Percentiles rank a stretch among this genome's conserved stretches.
phyloP scores from a whole-genome alignment of 2,113 vertebrate species.

The Bubo scandiacus region DNA sequence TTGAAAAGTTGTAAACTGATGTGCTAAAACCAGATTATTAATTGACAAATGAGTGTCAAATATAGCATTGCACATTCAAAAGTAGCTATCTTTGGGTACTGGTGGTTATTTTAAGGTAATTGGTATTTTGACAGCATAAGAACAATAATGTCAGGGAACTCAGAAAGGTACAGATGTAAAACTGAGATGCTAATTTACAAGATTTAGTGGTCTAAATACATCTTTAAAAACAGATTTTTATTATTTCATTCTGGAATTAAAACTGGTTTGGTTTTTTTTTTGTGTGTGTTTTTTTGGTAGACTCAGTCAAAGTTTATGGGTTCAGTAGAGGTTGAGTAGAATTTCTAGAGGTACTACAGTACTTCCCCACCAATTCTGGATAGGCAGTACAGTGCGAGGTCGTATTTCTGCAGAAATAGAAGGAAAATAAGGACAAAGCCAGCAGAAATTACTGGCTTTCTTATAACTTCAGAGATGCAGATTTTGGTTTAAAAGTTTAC shows the following conservation, averaged over 20 bases:
- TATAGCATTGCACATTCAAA: not conserved
- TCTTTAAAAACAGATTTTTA: not conserved
- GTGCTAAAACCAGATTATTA: not conserved
- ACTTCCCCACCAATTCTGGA: not conserved
- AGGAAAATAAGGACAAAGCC: not conserved
- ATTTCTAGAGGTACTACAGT: not conserved
- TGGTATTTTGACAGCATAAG: not conserved
- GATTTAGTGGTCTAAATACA: not conserved
- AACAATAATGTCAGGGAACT: not conserved
- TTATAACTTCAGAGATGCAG: not conserved
- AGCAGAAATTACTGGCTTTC: not conserved
- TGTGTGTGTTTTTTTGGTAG: not conserved
- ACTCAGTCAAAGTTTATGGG: not conserved
- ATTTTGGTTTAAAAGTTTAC: not conserved
- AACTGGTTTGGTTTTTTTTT: not conserved
- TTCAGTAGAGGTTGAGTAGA: not conserved
- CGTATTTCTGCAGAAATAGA: not conserved
- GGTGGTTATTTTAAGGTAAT: constrained; percentile 5
- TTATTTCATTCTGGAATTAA: not conserved
- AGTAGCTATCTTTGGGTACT: not conserved
- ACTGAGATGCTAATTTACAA: not conserved
- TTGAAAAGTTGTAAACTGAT: not conserved
- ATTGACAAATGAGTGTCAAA: not conserved
- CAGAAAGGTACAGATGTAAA: not conserved
- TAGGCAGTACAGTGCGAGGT: not conserved